Base-by-base conservation (phyloP, 1,140 invertebrate species). In the Aplysia californica region DNA sequence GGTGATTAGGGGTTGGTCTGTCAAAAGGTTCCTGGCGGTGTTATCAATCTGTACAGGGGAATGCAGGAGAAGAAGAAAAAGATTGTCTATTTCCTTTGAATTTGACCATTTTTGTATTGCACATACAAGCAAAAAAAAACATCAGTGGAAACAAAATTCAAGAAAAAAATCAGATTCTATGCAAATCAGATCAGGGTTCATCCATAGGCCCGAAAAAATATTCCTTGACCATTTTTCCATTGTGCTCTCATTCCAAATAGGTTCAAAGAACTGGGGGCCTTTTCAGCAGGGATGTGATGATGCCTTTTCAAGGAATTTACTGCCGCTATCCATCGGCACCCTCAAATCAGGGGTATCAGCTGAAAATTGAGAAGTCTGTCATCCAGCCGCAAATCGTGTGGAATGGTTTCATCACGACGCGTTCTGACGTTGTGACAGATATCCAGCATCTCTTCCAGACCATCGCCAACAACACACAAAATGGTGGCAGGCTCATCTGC, bases 401-500 rank as follows among this genome's bases (percentile, higher is more conserved):
- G 38, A 78, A 31, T 56, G 77, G 77, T 20, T 38, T 81, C 38
- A 78, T 84, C n/a, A 26, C 44, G 5, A 67, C 72, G 21, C 66
- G 71, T n/a, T 35, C 64, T 6, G 58, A 65, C 15, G 18, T 55
- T 20, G 59, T 76, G 15, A 73, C 80, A 1, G 77, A 84, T 35
- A 75, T 76, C 1, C 58, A 71, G 23, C 82, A 84, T 56, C 33
- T 85, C 0, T 75, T 77, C 18, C 68, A 81, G 33, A 77, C 76
- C 6, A 84, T 85, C 15, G 33, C 71, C 5, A 75, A 78, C 58
- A 68, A 79, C 55, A 72, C 84, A 21, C 39, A 73, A 21, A 59
- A 55, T 31, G 84, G 84, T 18, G 80, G 82, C 0, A 67, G 84
- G 36, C 77, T 85, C 38, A 56, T 84, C 2, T 81, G 81, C 59